These are phyloP conservation scores for Cyphomyrmex costatus DNA, from an alignment of 1,140 invertebrate species.

Conservation along the genomic window DNA sequence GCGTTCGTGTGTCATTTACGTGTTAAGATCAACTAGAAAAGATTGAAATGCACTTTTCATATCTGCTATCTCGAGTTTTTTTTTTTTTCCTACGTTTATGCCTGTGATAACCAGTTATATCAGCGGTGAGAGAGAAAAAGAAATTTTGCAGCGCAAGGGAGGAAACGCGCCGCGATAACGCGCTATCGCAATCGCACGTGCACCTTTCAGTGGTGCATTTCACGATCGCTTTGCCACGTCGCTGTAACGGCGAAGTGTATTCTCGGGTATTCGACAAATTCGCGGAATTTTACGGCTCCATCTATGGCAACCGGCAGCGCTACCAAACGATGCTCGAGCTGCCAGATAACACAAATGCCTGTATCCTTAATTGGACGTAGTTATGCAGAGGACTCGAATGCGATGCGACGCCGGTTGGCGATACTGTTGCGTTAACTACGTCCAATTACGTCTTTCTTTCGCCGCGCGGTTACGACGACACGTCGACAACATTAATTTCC, in stretches of 20 bases:
- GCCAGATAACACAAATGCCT: conserved; percentile 62
- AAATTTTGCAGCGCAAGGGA: conserved; percentile 4
- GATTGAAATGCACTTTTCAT: background rate
- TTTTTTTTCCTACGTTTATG: background rate
- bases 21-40: background rate
- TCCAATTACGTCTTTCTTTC: conserved; percentile 61
- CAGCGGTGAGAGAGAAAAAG: background rate
- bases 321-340: conserved; percentile 5
- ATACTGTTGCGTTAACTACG: conserved; percentile 40
- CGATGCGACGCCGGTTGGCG: conserved; percentile 1
- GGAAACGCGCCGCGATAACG: conserved; percentile 23
- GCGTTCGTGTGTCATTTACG: background rate
- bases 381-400: conserved; percentile 50
- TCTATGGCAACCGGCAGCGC: conserved; percentile 15
- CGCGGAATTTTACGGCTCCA: conserved; percentile 46
- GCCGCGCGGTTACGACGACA: conserved; percentile 36
- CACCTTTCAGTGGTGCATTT: conserved; percentile 19
- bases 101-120: background rate
- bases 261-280: conserved; percentile 55
- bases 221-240: background rate
- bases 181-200: conserved; percentile 50
- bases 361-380: conserved; percentile 63
- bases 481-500: conserved; percentile 37
- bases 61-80: conserved; percentile 13
- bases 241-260: background rate